Base-by-base conservation (phyloP, 2,113 vertebrate species). In the Potamarius usumacintae region DNA sequence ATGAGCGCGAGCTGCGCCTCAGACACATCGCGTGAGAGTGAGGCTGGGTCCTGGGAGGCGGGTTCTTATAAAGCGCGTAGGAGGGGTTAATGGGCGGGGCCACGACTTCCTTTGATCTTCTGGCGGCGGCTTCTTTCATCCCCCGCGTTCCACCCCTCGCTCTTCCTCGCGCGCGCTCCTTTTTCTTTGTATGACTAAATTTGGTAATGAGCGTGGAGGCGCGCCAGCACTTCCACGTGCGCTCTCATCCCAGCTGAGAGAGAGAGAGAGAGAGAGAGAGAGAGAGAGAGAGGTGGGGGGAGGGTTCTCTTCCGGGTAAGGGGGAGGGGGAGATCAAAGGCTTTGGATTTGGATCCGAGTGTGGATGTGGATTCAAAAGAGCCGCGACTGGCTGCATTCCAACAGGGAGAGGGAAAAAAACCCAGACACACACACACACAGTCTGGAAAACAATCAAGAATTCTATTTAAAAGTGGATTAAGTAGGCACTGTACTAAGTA, bases 161-260 rank as follows among this genome's bases (percentile, higher is more conserved):
- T 92, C 91, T 91, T 90, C 87, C 89, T 87, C 91, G 69, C 71
- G 83, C 90, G 30, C 92, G 83, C 94, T 86, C 93, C 93, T 94
- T 94, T 91, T 94, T 95, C 97, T 98, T 98, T 98, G 97, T 98
- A 96, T 96, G 97, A 97, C 97, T 97, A 98, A 97, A 98, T 98
- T 97, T 97, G 97, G 97, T 94, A 85, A 94, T 95, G 96, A 95
- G 96, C 93, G 93, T 97, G 97, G 97, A 97, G 94, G 91, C 88
- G 92, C 92, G 97, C 97, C 97, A 98, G 96, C 93, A 96, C 97
- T 97, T 97, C 97, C 97, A 98, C 97, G 97, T 97, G 97, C 97
- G 96, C 96, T 94, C 95, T 94, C 95, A 96, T 97, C 97, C 96
- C 97, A 98, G 97, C 97, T 98, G 97, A 98, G 97, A 94, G 92